Percentiles rank a stretch among this genome's conserved stretches.
Evolutionary conservation across 2,113 vertebrate genomes (phyloP).

Genomic region (Lycaon pictus): DNA sequence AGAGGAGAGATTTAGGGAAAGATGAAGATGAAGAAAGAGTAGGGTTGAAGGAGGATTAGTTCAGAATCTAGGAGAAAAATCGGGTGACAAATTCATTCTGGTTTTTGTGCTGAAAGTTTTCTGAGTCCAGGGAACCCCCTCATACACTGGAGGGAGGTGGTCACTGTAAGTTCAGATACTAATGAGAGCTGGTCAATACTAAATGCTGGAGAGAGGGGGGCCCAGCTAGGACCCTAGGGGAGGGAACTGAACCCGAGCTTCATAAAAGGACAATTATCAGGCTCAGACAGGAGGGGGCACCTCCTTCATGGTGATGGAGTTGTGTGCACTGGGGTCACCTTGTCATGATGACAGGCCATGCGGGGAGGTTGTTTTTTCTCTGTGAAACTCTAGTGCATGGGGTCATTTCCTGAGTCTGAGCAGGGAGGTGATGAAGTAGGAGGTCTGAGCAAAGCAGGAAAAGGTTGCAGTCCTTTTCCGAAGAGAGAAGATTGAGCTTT

Average conservation of each 20-base stretch:
- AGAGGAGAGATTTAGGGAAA: not conserved
- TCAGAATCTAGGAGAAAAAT: not conserved
- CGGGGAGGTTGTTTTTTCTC: not conserved
- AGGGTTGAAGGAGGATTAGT: fast-evolving
- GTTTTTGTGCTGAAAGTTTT: not conserved
- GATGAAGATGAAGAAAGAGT: not conserved
- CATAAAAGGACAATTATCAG: not conserved
- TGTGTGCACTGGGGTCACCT: not conserved
- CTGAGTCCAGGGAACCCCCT: not conserved
- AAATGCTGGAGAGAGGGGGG: not conserved
- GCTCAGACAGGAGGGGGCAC: not conserved
- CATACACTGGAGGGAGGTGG: not conserved
- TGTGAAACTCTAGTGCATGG: not conserved
- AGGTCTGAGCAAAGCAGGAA: not conserved
- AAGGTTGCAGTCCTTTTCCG: not conserved
- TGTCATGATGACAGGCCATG: too few species aligned
- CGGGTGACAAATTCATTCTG: not conserved
- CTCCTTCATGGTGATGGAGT: not conserved
- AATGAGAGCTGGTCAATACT: not conserved
- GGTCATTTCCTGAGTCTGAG: not conserved
- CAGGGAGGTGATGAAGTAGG: not conserved
- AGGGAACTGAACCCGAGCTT: too few species aligned
- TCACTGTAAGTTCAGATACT: too few species aligned
- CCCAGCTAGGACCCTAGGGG: too few species aligned
- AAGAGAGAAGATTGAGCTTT: not conserved